Evolutionary conservation across 1,140 invertebrate genomes (phyloP).

Genomic region (Drosophila yakuba): DNA sequence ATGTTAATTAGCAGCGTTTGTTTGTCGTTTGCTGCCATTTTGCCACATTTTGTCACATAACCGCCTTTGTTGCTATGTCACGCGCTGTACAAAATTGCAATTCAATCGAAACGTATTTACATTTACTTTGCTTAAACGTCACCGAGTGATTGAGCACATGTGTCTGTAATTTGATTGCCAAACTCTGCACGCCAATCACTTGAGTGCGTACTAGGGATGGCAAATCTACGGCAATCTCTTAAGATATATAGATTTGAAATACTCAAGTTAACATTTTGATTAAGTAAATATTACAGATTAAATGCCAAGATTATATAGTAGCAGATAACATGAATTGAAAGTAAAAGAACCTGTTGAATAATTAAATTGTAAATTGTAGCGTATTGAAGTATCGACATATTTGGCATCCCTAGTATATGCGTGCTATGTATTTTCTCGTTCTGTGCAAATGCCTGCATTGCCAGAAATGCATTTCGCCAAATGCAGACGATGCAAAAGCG

Average conservation of each 20-base stretch:
- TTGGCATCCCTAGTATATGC: constrained; percentile 7
- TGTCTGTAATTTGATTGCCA: constrained; percentile 35
- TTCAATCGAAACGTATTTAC: constrained; percentile 34
- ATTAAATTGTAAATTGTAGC: too few relatives aligned
- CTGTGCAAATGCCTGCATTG: constrained; percentile 24
- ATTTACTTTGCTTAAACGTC: constrained; percentile 39
- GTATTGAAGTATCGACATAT: neutral
- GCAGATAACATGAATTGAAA: too few relatives aligned
- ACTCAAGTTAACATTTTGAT: neutral
- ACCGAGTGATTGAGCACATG: constrained; percentile 40
- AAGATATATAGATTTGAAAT: too few relatives aligned
- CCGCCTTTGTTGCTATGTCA: constrained; percentile 55
- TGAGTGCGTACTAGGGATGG: constrained; percentile 2
- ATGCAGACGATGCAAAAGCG: neutral
- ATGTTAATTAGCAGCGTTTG: constrained; percentile 68
- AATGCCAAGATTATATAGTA: too few relatives aligned
- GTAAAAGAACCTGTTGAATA: too few relatives aligned
- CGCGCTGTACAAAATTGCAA: constrained; percentile 60
- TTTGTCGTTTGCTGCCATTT: constrained; percentile 51
- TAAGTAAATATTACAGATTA: too few relatives aligned
- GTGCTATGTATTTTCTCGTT: constrained; percentile 3
- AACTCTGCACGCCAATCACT: constrained; percentile 28
- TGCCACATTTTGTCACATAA: constrained; percentile 25
- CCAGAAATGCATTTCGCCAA: constrained; percentile 35
- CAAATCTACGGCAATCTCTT: neutral